Evolutionary conservation across 2,797 vertebrate genomes (phyloP).

Genomic region (Allobates femoralis): DNA sequence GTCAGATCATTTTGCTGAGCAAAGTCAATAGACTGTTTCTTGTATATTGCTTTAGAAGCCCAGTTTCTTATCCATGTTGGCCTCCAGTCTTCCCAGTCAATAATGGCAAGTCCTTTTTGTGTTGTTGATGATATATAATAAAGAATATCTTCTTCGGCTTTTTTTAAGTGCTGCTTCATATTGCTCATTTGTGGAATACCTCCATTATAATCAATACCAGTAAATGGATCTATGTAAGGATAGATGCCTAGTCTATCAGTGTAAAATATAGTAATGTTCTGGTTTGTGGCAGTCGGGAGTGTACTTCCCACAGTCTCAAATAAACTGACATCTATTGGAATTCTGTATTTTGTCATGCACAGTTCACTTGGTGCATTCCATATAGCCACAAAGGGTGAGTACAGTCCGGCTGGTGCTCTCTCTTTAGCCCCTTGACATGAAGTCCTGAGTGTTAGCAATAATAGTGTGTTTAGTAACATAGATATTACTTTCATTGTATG

Average conservation of each 20-base stretch:
- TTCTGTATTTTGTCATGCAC: constrained; percentile 71
- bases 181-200: constrained; percentile 82
- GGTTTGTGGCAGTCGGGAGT: constrained; percentile 69
- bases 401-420: constrained; percentile 74
- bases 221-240: constrained; percentile 76
- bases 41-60: constrained; percentile 83
- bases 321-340: constrained; percentile 78
- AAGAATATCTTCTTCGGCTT: constrained; percentile 76
- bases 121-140: constrained; percentile 75
- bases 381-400: constrained; percentile 78
- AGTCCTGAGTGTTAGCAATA: constrained; percentile 53
- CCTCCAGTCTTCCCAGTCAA: constrained; percentile 94
- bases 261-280: constrained; percentile 86
- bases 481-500: constrained; percentile 44
- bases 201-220: constrained; percentile 71
- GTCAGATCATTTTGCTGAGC: constrained; percentile 70
- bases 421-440: constrained; percentile 65
- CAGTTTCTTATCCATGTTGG: constrained; percentile 87
- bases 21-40: constrained; percentile 74
- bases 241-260: constrained; percentile 83
- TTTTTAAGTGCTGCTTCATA: constrained; percentile 77
- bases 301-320: constrained; percentile 82
- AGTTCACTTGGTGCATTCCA: constrained; percentile 85
- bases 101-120: constrained; percentile 82
- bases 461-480: neutral